phyloP scores from a whole-genome alignment of 2,888 invertebrate genomes.

The Melanotus villosus region DNA sequence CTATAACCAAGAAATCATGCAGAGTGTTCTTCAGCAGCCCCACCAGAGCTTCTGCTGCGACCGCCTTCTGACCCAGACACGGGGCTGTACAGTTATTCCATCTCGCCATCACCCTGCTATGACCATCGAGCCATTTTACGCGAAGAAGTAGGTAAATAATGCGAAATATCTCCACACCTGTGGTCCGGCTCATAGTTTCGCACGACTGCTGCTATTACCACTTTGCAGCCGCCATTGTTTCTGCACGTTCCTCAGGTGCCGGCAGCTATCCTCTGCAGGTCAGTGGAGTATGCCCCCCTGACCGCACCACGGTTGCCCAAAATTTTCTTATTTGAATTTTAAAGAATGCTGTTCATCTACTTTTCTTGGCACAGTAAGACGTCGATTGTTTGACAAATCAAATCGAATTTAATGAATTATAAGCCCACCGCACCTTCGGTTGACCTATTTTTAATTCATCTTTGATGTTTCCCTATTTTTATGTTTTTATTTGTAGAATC shows the following conservation, averaged over 20 bases:
- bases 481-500: slow-evolving; percentile 1
- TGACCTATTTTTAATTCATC: slow-evolving; percentile 24
- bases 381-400: slow-evolving; percentile 48
- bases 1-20: slow-evolving; percentile 55
- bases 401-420: slow-evolving; percentile 45
- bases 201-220: slow-evolving; percentile 49
- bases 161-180: slow-evolving; percentile 60
- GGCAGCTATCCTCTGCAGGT: slow-evolving; percentile 49
- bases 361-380: slow-evolving; percentile 48
- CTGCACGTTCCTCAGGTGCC: slow-evolving; percentile 46
- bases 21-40: slow-evolving; percentile 55
- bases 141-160: slow-evolving; percentile 61
- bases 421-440: slow-evolving; percentile 36
- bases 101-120: slow-evolving; percentile 61
- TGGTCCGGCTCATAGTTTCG: slow-evolving; percentile 50
- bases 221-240: slow-evolving; percentile 49
- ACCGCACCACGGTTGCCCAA: slow-evolving; percentile 45
- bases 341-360: slow-evolving; percentile 53
- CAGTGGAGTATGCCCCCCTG: slow-evolving; percentile 51
- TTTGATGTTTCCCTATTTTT: slow-evolving; percentile 30
- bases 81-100: slow-evolving; percentile 71
- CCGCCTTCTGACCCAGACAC: slow-evolving; percentile 74
- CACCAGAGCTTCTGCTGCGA: slow-evolving; percentile 59
- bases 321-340: slow-evolving; percentile 54
- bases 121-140: slow-evolving; percentile 55